Base-by-base conservation (phyloP, 2,797 vertebrate species). In the Lithobates pipiens region DNA sequence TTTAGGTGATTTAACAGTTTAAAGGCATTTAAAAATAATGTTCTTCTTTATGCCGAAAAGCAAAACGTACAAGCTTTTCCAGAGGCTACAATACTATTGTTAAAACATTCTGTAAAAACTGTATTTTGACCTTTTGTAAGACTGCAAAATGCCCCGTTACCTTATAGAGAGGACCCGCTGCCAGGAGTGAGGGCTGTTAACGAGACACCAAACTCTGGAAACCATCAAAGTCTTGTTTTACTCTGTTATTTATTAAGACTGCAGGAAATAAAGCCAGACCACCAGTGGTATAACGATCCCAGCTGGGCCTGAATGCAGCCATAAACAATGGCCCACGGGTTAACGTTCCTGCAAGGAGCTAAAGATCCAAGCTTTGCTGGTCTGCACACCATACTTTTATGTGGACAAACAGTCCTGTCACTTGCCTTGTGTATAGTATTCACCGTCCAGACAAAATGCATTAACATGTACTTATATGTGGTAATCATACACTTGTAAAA, bases 231-330 rank as follows among this genome's bases (percentile, higher is more conserved):
- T 80, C 75, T 80, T 69, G 81, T 87, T 80, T 79, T 83, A 74
- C 76, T 83, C 80, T 86, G 85, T 83, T 83, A 79, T 84, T 87
- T 87, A 83, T 87, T 87, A 87, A 87, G 86, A 87, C 76, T 87
- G 61, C 86, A 87, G 86, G 86, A 87, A 87, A 87, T 80, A 83
- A 87, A 87, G 61, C 76, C 76, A 83, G 86, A 83, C 86, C 86
- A 83, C 86, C 86, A 83, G 86, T 78, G 76, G 29, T 83, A 83
- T 74, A 87, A 83, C 34, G 63, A 87, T 87, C 77, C 86, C 81
- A 87, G 81, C 86, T 87, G 86, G 81, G 76, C 81, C 76, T 69
- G 29, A 68, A 54, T 36, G 18, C 46, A 80, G 81, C 86, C 81
- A 83, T 80, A 87, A 87, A 87, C 81, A 69, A 75, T 83, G 71